A percentile compares a stretch with the other conserved stretches of the same genome.
These are phyloP conservation scores for Drosophila pseudotalamancana DNA, from an alignment of 2,888 invertebrate genomes.

Conservation along the genomic window DNA sequence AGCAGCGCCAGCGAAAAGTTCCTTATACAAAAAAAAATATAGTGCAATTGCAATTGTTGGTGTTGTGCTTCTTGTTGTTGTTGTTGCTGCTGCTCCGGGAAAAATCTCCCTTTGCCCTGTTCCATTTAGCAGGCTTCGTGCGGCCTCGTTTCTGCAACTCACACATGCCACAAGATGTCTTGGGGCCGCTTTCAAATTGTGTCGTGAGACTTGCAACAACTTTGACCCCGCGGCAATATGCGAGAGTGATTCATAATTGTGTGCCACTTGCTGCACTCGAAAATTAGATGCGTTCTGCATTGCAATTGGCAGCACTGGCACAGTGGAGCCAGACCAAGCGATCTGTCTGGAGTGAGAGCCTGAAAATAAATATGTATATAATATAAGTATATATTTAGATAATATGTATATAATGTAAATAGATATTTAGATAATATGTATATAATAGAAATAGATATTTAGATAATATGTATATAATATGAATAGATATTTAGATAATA, in stretches of 20 bases:
- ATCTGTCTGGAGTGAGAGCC: background rate
- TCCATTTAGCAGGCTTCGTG: constrained; percentile 11
- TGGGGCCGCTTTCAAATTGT: constrained; percentile 52
- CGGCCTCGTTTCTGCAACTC: constrained; percentile 10
- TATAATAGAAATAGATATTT: too few species aligned
- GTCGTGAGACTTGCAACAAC: constrained; percentile 75
- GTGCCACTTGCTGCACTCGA: constrained; percentile 21
- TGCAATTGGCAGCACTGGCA: constrained; percentile 7
- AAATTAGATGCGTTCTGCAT: constrained; percentile 7
- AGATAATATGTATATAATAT: too few species aligned
- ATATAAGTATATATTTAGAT: too few species aligned
- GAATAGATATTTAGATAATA: too few species aligned
- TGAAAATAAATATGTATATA: background rate
- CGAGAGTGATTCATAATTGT: constrained; percentile 64
- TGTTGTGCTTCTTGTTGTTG: too few species aligned
- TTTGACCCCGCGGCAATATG: constrained; percentile 65
- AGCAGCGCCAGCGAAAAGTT: constrained; percentile 45
- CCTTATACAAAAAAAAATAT: constrained; percentile 26
- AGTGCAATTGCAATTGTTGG: too few species aligned
- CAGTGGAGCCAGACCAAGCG: background rate
- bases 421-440: too few species aligned
- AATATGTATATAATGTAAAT: too few species aligned
- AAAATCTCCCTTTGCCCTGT: constrained; percentile 23
- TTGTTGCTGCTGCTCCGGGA: constrained; percentile 5
- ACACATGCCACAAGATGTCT: constrained; percentile 1